Percentiles rank a stretch among this genome's conserved stretches.
Evolutionary conservation across 2,888 invertebrate species (phyloP).

Genomic region (Gandaritis pyraliata): DNA sequence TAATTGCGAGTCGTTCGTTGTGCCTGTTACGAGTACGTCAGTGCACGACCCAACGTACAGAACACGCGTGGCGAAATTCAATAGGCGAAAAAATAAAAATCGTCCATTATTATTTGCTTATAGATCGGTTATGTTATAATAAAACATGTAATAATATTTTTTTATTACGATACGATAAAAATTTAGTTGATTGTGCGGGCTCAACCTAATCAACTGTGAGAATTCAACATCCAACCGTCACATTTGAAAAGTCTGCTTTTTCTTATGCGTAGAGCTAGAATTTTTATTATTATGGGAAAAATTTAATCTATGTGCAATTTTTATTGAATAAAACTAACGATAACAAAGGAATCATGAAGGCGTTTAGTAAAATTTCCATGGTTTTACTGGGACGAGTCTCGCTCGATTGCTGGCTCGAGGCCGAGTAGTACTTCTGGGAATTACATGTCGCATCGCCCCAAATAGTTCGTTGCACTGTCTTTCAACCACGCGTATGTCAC

Average conservation of each 20-base stretch:
- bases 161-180: conserved; percentile 28
- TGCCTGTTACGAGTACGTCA: conserved; percentile 50
- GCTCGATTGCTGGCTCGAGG: conserved; percentile 50
- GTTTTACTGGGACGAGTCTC: conserved; percentile 36
- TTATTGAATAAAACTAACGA: conserved; percentile 8
- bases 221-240: conserved; percentile 3
- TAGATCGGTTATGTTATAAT: conserved; percentile 13
- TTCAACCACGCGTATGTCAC: conserved; percentile 22
- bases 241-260: background rate
- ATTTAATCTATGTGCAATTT: conserved; percentile 9
- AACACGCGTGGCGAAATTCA: conserved; percentile 43
- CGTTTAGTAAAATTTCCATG: conserved; percentile 41
- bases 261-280: no score
- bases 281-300: background rate
- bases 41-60: conserved; percentile 41
- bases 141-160: conserved; percentile 15
- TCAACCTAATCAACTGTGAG: conserved; percentile 5
- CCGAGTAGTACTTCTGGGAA: conserved; percentile 64
- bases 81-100: conserved; percentile 15
- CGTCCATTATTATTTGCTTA: conserved; percentile 28
- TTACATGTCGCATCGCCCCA: conserved; percentile 64
- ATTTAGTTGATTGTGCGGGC: conserved; percentile 15
- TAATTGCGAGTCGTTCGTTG: conserved; percentile 36
- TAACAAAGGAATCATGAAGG: conserved; percentile 19
- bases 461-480: conserved; percentile 73